phyloP scores from a whole-genome alignment of 2,113 vertebrate species.

The Hypanus sabinus region DNA sequence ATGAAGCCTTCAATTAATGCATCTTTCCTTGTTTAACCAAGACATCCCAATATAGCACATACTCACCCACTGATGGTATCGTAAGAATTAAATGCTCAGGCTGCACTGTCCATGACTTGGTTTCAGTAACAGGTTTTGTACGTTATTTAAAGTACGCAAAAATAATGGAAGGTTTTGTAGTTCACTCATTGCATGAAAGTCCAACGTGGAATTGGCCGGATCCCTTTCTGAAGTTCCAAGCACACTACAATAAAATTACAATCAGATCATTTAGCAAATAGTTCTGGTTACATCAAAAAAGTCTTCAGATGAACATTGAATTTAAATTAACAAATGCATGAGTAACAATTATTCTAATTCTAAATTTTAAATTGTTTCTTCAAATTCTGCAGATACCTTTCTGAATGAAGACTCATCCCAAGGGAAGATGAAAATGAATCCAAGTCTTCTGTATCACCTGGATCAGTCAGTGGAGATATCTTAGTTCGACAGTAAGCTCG shows the following conservation, averaged over 20 bases:
- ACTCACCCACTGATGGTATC: conserved; percentile 73
- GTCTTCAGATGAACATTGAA: background rate
- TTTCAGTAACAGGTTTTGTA: conserved; percentile 46
- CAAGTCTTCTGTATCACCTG: conserved; percentile 40
- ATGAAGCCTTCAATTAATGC: too few species aligned
- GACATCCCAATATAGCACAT: background rate
- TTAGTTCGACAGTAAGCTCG: conserved; percentile 77
- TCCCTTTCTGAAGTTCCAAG: conserved; percentile 49
- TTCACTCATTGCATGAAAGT: conserved; percentile 87
- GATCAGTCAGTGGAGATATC: conserved; percentile 47
- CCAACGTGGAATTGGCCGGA: conserved; percentile 65
- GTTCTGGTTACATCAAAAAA: background rate
- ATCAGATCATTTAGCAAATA: background rate
- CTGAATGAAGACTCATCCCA: conserved; percentile 41
- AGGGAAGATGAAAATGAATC: conserved; percentile 47
- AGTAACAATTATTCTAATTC: background rate
- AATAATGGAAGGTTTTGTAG: conserved; percentile 64
- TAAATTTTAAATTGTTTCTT: background rate
- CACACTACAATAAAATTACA: conserved; percentile 47
- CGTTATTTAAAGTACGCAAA: conserved; percentile 47
- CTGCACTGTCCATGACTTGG: conserved; percentile 64
- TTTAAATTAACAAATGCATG: too few species aligned
- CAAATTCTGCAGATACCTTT: conserved; percentile 59
- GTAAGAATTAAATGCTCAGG: conserved; percentile 71
- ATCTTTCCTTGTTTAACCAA: too few species aligned